A percentile compares a stretch with the other conserved stretches of the same genome.
These are phyloP conservation scores for Toxotes lorentzi DNA, from an alignment of 2,797 vertebrate species.

Conservation along the genomic window DNA sequence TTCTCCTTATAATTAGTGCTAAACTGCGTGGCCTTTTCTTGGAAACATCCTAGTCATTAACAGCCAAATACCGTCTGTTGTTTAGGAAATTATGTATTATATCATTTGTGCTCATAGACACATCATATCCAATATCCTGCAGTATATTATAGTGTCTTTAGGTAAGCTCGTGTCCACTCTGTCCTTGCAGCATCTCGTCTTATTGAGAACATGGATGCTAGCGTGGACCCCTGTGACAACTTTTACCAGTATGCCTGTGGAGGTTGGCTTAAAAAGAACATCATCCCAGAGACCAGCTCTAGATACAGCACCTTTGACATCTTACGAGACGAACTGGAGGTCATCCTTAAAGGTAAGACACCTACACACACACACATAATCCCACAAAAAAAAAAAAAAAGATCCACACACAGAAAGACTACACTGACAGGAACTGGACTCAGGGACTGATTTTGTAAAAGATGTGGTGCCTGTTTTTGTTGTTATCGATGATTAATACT, in stretches of 20 bases:
- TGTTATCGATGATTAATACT: not conserved
- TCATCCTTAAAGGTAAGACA: slow-evolving; percentile 92
- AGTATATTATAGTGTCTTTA: not conserved
- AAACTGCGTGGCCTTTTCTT: not conserved
- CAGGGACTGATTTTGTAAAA: not conserved
- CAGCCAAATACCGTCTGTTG: too few relatives aligned
- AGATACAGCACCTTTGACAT: slow-evolving; percentile 97
- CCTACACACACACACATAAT: slow-evolving; percentile 12
- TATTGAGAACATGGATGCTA: slow-evolving; percentile 93
- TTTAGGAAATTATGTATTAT: not conserved
- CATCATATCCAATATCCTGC: not conserved
- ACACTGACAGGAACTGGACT: not conserved
- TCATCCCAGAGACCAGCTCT: slow-evolving; percentile 95
- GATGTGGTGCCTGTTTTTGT: slow-evolving; percentile 10
- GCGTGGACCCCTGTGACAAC: slow-evolving; percentile 89
- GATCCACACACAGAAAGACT: not conserved
- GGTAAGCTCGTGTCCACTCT: slow-evolving; percentile 14
- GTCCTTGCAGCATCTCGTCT: slow-evolving; percentile 90
- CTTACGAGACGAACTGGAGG: slow-evolving; percentile 93
- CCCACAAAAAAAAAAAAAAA: not conserved
- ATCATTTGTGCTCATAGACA: not conserved
- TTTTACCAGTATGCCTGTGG: slow-evolving; percentile 97
- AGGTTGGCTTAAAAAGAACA: slow-evolving; percentile 94
- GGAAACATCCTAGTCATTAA: not conserved
- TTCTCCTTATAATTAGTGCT: not conserved